These are phyloP conservation scores for Brachystomella parvula DNA, from an alignment of 1,140 invertebrate genomes.

Conservation along the genomic window DNA sequence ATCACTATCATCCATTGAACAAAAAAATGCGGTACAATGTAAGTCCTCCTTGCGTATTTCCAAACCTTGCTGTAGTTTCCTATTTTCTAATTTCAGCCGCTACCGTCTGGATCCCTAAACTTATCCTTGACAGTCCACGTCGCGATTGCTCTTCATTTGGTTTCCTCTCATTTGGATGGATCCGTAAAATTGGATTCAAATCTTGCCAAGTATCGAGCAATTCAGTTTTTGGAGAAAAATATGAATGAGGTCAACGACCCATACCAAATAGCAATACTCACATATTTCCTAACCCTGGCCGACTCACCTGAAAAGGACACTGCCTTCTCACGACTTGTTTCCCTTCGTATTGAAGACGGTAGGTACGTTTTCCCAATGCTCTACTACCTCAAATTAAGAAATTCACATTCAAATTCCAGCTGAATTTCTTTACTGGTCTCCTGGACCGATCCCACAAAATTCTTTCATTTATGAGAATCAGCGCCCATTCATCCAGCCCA, in stretches of 20 bases:
- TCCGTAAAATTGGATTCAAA: conserved; percentile 37
- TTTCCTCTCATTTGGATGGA: conserved; percentile 42
- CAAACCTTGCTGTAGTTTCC: background rate
- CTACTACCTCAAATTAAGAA: background rate
- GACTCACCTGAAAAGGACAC: conserved; percentile 44
- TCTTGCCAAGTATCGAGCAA: conserved; percentile 40
- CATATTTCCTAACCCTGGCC: conserved; percentile 47
- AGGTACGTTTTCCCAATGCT: background rate
- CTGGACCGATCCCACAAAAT: conserved; percentile 41
- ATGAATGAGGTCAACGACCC: conserved; percentile 44
- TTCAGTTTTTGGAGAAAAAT: conserved; percentile 45
- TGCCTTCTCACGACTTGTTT: conserved; percentile 39
- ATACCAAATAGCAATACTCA: conserved; percentile 48
- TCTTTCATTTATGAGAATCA: conserved; percentile 47
- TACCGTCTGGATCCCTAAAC: conserved; percentile 37
- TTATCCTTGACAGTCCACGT: conserved; percentile 50
- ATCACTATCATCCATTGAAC: conserved; percentile 38
- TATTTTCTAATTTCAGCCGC: background rate
- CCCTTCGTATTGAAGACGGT: background rate
- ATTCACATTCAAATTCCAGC: conserved; percentile 39
- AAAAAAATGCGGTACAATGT: conserved; percentile 41
- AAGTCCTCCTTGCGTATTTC: background rate
- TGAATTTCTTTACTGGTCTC: conserved; percentile 49
- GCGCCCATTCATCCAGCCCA: conserved; percentile 46
- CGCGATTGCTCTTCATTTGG: conserved; percentile 45